These are phyloP conservation scores for Cotesia congregata DNA, from an alignment of 2,888 invertebrate genomes.

Conservation along the genomic window DNA sequence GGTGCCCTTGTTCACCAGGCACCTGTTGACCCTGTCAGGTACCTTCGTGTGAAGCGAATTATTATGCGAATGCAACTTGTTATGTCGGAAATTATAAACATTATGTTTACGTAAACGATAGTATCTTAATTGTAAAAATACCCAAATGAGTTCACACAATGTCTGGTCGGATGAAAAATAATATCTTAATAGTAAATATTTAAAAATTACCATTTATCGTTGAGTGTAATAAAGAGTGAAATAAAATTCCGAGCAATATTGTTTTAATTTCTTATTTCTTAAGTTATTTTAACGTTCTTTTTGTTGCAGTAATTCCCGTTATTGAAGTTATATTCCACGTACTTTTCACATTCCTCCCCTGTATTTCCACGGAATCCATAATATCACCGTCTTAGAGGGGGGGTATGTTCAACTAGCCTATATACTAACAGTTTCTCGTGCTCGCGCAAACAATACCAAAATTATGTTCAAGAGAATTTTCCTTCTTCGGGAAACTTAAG, in stretches of 20 bases:
- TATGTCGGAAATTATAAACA: not conserved
- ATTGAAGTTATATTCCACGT: slow-evolving; percentile 56
- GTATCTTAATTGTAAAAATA: not conserved
- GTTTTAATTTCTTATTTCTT: slow-evolving; percentile 2
- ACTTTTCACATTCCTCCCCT: slow-evolving; percentile 36
- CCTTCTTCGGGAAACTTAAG: slow-evolving; percentile 47
- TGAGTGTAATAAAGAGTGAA: not conserved
- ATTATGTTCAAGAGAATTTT: slow-evolving; percentile 68
- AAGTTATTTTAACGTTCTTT: slow-evolving; percentile 17
- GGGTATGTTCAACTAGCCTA: not conserved
- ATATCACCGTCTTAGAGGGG: slow-evolving; percentile 28
- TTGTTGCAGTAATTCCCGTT: slow-evolving; percentile 55
- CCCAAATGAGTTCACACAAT: not conserved
- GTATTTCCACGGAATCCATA: slow-evolving; percentile 42
- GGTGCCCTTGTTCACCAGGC: not conserved
- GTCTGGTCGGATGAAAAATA: slow-evolving; percentile 31
- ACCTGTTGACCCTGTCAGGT: slow-evolving; percentile 31
- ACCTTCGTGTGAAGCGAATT: slow-evolving; percentile 11
- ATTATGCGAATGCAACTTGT: not conserved
- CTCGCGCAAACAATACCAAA: slow-evolving; percentile 65
- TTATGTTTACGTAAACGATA: not conserved
- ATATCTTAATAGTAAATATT: slow-evolving; percentile 56
- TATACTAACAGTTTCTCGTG: slow-evolving; percentile 27
- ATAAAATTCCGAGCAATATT: slow-evolving; percentile 6
- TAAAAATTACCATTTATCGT: slow-evolving; percentile 51